Conservation (phyloP, 2,797 vertebrate species). For the Aplochiton taeniatus region DNA sequence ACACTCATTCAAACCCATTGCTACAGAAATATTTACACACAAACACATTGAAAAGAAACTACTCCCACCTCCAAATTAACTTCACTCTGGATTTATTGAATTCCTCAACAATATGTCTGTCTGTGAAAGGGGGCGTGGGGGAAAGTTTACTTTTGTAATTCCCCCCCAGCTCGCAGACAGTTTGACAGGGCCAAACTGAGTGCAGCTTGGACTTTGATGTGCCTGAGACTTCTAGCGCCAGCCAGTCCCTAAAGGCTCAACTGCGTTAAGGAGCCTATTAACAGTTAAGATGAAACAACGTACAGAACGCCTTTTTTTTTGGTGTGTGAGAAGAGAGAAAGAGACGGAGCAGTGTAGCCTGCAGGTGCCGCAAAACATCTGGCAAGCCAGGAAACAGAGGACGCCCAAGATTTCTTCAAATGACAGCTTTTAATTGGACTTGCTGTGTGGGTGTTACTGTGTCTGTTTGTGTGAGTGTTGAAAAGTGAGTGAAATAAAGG, state of each 20-base stretch:
- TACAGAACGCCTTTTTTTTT: conserved; percentile 83
- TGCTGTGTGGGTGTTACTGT: conserved; percentile 46
- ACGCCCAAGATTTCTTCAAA: conserved; percentile 86
- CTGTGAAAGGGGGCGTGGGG: conserved; percentile 8
- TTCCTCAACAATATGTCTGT: conserved; percentile 30
- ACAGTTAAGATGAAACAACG: conserved; percentile 84
- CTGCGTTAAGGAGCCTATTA: conserved; percentile 80
- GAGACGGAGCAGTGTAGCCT: conserved; percentile 72
- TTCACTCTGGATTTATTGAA: background rate
- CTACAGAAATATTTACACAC: conserved; percentile 5
- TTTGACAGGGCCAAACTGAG: conserved; percentile 59
- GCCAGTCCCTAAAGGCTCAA: conserved; percentile 82
- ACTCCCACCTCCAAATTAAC: conserved; percentile 11
- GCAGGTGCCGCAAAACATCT: conserved; percentile 86
- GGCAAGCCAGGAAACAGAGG: conserved; percentile 87
- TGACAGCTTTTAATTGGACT: conserved; percentile 88
- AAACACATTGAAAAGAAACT: background rate
- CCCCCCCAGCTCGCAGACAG: conserved; percentile 42
- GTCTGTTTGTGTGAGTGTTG: conserved; percentile 27
- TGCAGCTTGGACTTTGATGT: conserved; percentile 46
- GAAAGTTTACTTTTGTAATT: conserved; percentile 64
- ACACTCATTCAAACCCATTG: background rate
- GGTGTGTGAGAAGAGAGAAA: conserved; percentile 23
- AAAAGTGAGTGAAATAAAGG: background rate
- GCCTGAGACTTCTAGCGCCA: conserved; percentile 48